Conservation (phyloP, 2,113 vertebrate genomes). For the Lucifuga dentata region DNA sequence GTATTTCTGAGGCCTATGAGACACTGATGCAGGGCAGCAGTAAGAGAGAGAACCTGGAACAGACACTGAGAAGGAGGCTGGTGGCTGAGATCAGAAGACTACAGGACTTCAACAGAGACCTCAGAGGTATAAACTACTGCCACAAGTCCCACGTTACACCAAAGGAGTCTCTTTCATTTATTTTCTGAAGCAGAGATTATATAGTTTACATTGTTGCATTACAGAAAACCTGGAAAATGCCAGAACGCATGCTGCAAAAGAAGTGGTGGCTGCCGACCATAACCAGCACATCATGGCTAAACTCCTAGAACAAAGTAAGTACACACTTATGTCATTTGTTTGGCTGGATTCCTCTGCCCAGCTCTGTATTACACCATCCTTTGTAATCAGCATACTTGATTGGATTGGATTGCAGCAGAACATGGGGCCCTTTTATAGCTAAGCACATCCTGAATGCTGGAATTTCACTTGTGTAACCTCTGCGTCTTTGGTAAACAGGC, state of each 20-base stretch:
- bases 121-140: conserved; percentile 87
- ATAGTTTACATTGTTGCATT: conserved; percentile 4
- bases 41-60: conserved; percentile 94
- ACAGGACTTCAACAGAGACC: conserved; percentile 96
- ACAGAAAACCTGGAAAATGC: conserved; percentile 95
- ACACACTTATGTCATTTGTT: neutral
- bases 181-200: too few species aligned
- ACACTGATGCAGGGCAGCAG: conserved; percentile 93
- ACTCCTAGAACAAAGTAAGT: conserved; percentile 95
- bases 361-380: conserved; percentile 24
- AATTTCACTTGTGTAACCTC: conserved; percentile 76
- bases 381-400: conserved; percentile 51
- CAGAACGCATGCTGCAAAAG: conserved; percentile 89
- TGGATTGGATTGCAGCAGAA: conserved; percentile 41
- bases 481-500: conserved; percentile 59
- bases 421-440: conserved; percentile 50
- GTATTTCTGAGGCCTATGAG: conserved; percentile 95
- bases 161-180: too few species aligned
- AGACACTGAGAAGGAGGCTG: conserved; percentile 93
- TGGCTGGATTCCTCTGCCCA: conserved; percentile 5
- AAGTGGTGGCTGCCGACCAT: conserved; percentile 89
- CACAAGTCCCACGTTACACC: neutral
- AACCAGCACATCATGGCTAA: conserved; percentile 94
- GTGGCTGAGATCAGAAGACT: conserved; percentile 92
- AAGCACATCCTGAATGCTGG: conserved; percentile 54